Evolutionary conservation across 2,797 vertebrate genomes (phyloP).

Genomic region (Sparidentex hasta): DNA sequence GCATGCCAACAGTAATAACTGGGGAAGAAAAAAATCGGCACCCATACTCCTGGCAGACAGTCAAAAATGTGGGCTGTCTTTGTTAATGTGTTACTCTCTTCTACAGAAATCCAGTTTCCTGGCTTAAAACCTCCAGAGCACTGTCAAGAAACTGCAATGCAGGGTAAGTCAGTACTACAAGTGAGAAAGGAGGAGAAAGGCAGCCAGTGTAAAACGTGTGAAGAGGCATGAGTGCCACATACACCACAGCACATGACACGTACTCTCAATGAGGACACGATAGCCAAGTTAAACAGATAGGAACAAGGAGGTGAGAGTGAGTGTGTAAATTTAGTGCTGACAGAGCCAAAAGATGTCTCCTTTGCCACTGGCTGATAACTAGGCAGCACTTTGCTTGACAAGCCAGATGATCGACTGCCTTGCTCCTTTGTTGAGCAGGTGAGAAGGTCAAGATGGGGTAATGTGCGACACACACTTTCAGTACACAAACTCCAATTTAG

Average conservation of each 20-base stretch:
- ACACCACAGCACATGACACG: slow-evolving; percentile 29
- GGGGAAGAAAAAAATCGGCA: slow-evolving; percentile 32
- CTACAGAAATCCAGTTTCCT: slow-evolving; percentile 49
- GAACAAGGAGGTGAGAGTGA: slow-evolving; percentile 39
- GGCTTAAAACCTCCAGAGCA: slow-evolving; percentile 52
- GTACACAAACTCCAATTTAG: not conserved
- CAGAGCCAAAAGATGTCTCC: slow-evolving; percentile 64
- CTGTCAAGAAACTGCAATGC: slow-evolving; percentile 77
- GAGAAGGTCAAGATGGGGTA: slow-evolving; percentile 28
- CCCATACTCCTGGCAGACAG: slow-evolving; percentile 41
- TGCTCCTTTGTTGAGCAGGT: slow-evolving; percentile 13
- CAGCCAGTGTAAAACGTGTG: slow-evolving; percentile 46
- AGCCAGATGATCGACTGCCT: slow-evolving; percentile 37
- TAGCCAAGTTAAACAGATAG: slow-evolving; percentile 27
- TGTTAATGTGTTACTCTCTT: slow-evolving; percentile 43
- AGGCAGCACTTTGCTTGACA: slow-evolving; percentile 50
- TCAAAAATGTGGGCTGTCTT: slow-evolving; percentile 33
- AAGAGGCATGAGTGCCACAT: slow-evolving; percentile 43
- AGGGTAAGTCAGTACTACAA: slow-evolving; percentile 51
- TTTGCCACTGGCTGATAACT: slow-evolving; percentile 57
- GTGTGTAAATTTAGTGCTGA: slow-evolving; percentile 69
- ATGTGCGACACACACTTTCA: slow-evolving; percentile 3
- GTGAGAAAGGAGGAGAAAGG: slow-evolving; percentile 10
- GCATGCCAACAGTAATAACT: slow-evolving; percentile 32
- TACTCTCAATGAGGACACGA: slow-evolving; percentile 35